Percentiles rank a stretch among this genome's conserved stretches.
Evolutionary conservation across 2,113 vertebrate genomes (phyloP).

Genomic region (Eclectus roratus): DNA sequence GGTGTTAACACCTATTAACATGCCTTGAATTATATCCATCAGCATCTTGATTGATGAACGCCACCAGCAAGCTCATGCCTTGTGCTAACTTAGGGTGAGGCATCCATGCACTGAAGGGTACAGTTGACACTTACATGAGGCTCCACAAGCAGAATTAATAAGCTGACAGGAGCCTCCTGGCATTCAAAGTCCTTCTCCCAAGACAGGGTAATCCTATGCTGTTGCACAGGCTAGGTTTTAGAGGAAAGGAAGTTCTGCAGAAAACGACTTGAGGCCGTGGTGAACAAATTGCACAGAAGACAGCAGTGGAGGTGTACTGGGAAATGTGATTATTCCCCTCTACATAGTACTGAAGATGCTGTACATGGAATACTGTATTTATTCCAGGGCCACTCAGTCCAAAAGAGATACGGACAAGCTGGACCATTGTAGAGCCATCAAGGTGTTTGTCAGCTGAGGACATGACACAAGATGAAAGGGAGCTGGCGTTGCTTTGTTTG

Average conservation of each 20-base stretch:
- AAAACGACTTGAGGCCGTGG: not conserved
- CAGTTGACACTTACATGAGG: fast-evolving
- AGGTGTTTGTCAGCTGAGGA: not conserved
- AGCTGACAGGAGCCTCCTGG: not conserved
- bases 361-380: not conserved
- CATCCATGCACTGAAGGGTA: not conserved
- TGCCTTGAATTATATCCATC: not conserved
- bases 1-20: not conserved
- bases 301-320: not conserved
- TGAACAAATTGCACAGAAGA: not conserved
- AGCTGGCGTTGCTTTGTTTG: not conserved
- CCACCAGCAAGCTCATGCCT: not conserved
- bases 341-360: not conserved
- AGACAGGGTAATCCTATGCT: not conserved
- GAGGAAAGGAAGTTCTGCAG: not conserved
- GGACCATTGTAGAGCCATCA: not conserved
- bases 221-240: not conserved
- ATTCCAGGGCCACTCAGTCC: not conserved
- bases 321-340: not conserved
- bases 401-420: not conserved
- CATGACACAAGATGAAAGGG: not conserved
- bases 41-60: not conserved
- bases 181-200: not conserved
- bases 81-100: not conserved
- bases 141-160: not conserved